Percentiles rank a stretch among this genome's conserved stretches.
phyloP scores from a whole-genome alignment of 2,113 vertebrate species.

The Sphyrna mokarran region DNA sequence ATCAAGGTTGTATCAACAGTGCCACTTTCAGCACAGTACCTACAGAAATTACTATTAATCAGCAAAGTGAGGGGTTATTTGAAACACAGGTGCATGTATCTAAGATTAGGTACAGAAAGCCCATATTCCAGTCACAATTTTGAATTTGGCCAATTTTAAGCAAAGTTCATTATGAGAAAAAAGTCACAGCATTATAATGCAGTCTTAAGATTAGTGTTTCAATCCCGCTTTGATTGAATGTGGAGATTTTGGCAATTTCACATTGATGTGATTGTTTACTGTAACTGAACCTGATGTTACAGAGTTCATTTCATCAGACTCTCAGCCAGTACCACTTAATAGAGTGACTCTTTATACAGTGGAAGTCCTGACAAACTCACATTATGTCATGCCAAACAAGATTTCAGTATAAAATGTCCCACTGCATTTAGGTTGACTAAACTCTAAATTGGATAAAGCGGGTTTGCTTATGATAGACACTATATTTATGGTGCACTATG shows the following conservation, averaged over 20 bases:
- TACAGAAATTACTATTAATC: background rate
- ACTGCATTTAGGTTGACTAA: background rate
- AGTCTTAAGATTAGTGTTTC: background rate
- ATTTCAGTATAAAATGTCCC: slow-evolving; percentile 21
- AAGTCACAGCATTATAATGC: background rate
- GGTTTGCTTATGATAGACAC: slow-evolving; percentile 8
- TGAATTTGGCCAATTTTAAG: background rate
- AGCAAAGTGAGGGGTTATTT: background rate
- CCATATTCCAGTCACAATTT: background rate
- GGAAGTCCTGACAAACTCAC: slow-evolving; percentile 17
- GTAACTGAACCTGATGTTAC: slow-evolving; percentile 19
- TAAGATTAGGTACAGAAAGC: background rate
- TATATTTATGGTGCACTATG: background rate
- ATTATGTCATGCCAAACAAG: background rate
- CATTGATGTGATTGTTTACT: slow-evolving; percentile 5
- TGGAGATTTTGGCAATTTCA: slow-evolving; percentile 4
- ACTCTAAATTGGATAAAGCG: slow-evolving; percentile 11
- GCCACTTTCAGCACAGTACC: background rate
- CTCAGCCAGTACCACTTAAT: slow-evolving; percentile 1
- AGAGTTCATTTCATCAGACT: slow-evolving; percentile 12
- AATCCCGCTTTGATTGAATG: background rate
- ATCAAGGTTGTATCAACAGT: background rate
- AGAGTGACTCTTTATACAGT: slow-evolving; percentile 22
- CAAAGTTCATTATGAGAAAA: background rate
- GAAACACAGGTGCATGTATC: background rate